Evolutionary conservation across 92 coral and sea anemone genomes (phyloP), one percentile per base, ranked within the genome.

Genomic region (Porites cylindrica): DNA sequence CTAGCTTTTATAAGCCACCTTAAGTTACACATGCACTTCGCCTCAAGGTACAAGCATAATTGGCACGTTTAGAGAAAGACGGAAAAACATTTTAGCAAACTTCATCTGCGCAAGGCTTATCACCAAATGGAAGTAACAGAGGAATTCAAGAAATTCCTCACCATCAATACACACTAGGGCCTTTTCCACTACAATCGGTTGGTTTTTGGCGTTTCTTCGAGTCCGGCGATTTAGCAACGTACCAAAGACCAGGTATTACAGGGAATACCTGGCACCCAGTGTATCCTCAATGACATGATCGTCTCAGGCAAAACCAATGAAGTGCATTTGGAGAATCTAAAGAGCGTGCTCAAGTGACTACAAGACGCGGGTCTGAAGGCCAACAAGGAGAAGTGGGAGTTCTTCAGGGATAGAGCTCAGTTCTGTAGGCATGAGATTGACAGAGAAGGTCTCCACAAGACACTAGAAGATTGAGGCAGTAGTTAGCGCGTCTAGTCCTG

Each of bases 131-230:
- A 38, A 38, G 47, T 38, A 38, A 38, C 47, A 38, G 47, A 38
- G 7, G 47, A 38, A 38, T 38, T 5, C 47, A 38, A 38, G 47
- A 38, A 38, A 38, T 38, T 38, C 47, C 47, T 4, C 7, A 89
- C 91, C 10, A 86, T 89, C 24, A 93, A 90, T 32, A 90, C 93
- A 2, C 88, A 77, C 87, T 84, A 84, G 74, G 85, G 93, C 54
- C 47, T 3, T 4, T 38, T 38, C 5, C 47, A 38, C 0, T 38
- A 38, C 47, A 38, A 38, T 38, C 47, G 47, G 7, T 80, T 80
- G 23, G 84, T 4, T 38, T 38, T 38, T 3, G 47, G 6, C 47
- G 6, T 38, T 38, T 38, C 47, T 38, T 38, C 47, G 47, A 38
- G 47, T 38, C 47, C 47, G 4, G 47, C 47, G 6, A 38, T 38